These are phyloP conservation scores for Metridium senile DNA, from an alignment of 92 coral and sea anemone species.

Conservation along the genomic window DNA sequence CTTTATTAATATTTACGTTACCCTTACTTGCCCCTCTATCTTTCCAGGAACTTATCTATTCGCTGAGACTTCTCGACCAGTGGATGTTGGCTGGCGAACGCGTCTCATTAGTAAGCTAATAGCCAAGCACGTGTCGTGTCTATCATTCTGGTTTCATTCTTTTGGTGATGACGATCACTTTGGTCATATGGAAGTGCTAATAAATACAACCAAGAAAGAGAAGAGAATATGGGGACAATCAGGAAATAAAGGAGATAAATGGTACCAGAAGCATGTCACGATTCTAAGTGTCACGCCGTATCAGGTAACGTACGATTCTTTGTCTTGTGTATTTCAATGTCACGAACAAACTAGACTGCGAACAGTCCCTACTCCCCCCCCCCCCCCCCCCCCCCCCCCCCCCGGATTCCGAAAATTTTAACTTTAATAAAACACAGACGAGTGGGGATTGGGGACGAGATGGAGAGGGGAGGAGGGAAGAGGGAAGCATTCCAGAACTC, in stretches of 20 bases:
- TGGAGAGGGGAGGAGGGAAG: no score
- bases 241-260: constrained; percentile 65
- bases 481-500: no score
- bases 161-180: constrained; percentile 67
- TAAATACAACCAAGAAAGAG: constrained; percentile 55
- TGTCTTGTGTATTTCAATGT: no score
- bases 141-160: constrained; percentile 90
- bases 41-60: constrained; percentile 73
- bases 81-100: constrained; percentile 63
- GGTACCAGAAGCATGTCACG: constrained; percentile 58
- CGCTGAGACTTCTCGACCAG: constrained; percentile 87
- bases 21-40: background rate
- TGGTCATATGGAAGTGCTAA: constrained; percentile 65
- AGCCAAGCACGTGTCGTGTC: constrained; percentile 75
- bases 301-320: constrained; percentile 59
- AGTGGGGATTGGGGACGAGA: no score
- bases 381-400: no score
- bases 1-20: background rate
- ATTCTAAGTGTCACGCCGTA: constrained; percentile 68
- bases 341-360: no score
- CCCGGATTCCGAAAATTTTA: no score
- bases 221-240: constrained; percentile 63
- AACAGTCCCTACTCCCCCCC: no score
- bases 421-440: no score
- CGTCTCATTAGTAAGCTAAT: constrained; percentile 71